Conservation (phyloP, 2,888 invertebrate species). For the Ornithoptera priamus region DNA sequence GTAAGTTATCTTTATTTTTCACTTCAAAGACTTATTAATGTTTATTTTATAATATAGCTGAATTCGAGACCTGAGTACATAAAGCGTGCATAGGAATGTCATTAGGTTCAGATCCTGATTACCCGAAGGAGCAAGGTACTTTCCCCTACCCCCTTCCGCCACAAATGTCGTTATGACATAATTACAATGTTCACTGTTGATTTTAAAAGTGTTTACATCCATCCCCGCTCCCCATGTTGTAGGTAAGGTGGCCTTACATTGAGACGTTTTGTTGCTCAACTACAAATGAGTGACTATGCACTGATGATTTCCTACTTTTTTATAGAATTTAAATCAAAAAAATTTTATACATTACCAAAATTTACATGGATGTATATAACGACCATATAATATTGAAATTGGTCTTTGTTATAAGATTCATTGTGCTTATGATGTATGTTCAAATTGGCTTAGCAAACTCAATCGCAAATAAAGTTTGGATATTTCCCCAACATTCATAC, state of each 20-base stretch:
- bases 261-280: conserved; percentile 2
- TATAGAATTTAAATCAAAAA: not conserved
- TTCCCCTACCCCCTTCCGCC: no score
- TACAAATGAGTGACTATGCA: not conserved
- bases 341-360: not conserved
- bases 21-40: not conserved
- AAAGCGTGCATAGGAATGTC: not conserved
- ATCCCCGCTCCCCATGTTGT: conserved; percentile 13
- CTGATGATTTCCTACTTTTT: conserved; percentile 8
- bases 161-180: no score
- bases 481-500: no score
- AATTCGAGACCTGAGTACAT: not conserved
- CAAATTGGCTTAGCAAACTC: no score
- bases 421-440: conserved; percentile 16
- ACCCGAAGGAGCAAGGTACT: no score
- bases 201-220: not conserved
- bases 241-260: conserved; percentile 23
- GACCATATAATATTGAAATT: conserved; percentile 2
- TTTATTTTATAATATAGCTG: not conserved
- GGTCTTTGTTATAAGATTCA: conserved; percentile 2
- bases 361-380: conserved; percentile 4
- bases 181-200: no score
- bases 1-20: no score
- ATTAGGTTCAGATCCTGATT: no score
- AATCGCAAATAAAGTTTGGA: no score